Percentiles rank a stretch among this genome's conserved stretches.
phyloP scores from a whole-genome alignment of 2,113 vertebrate genomes.

The Zosterops lateralis region DNA sequence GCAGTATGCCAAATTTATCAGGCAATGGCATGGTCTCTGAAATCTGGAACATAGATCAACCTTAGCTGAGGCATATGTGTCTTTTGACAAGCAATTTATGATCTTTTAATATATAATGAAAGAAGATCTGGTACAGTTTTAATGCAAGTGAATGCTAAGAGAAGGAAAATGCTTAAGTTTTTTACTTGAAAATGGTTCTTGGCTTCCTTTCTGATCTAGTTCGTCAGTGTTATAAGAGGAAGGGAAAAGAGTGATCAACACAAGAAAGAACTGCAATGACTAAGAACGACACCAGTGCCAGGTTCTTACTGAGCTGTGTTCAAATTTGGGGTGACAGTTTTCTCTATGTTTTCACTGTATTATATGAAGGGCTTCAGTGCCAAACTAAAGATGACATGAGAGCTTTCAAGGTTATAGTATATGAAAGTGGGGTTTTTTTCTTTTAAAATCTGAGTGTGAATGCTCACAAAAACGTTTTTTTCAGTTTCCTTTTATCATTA shows the following conservation, averaged over 20 bases:
- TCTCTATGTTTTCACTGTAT: conserved; percentile 1
- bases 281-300: not conserved
- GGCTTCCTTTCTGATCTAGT: not conserved
- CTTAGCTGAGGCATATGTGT: not conserved
- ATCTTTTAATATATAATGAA: not conserved
- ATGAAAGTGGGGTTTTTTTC: not conserved
- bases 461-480: not conserved
- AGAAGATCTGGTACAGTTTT: not conserved
- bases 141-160: not conserved
- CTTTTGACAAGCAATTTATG: not conserved
- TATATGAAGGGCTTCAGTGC: conserved; percentile 4
- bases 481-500: not conserved
- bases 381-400: not conserved
- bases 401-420: not conserved
- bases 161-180: not conserved
- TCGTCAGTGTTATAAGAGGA: not conserved
- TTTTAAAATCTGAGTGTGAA: not conserved
- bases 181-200: not conserved
- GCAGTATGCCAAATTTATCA: not conserved
- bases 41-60: not conserved
- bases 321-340: not conserved
- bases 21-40: not conserved
- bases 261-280: not conserved
- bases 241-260: not conserved
- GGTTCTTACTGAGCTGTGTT: not conserved